Base-by-base conservation (phyloP, 1,140 invertebrate species). In the Bombus confusus region DNA sequence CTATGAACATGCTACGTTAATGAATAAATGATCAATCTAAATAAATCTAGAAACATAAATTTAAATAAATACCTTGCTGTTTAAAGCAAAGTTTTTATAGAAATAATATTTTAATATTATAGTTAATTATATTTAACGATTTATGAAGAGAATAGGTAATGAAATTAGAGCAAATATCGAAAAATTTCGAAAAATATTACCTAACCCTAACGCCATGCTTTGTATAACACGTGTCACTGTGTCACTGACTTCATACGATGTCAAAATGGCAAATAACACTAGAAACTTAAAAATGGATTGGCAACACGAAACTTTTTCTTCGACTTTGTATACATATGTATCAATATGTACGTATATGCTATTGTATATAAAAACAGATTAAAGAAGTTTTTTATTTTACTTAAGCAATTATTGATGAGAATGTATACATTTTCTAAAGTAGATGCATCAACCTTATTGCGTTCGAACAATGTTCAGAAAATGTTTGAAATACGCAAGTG, bases 171-270 rank as follows among this genome's bases (percentile, higher is more conserved):
- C 25, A 69, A 43, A 6, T 9, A 15, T 31, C 0, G 59, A 79
- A 62, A 68, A n/a, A 3, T n/a, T 59, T 72, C 2, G 22, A 71
- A 8, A 62, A 72, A 47, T 79, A 62, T 84, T 80, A 84, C 83
- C 83, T 80, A 84, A 84, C 68, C 83, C 76, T 80, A 80, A 84
- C 52, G 39, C n/a, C 83, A 84, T 84, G 68, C 12, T 84, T 62
- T 25, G 15, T 47, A 34, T 15, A 80, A 18, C 68, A 84, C 41
- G 83, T 80, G 83, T 52, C 76, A 22, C 31, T 80, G 52, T 52
- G 47, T 52, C 47, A 52, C 18, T 52, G 18, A 52, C 1, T 22
- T 52, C 47, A 80, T 31, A 80, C 66, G 47, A 80, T 28, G 66
- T 72, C 39, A 69, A 25, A 72, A 79, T n/a, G 68, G 52, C 62